Conservation (phyloP, 2,113 vertebrate species). For the Pao palembangensis region DNA sequence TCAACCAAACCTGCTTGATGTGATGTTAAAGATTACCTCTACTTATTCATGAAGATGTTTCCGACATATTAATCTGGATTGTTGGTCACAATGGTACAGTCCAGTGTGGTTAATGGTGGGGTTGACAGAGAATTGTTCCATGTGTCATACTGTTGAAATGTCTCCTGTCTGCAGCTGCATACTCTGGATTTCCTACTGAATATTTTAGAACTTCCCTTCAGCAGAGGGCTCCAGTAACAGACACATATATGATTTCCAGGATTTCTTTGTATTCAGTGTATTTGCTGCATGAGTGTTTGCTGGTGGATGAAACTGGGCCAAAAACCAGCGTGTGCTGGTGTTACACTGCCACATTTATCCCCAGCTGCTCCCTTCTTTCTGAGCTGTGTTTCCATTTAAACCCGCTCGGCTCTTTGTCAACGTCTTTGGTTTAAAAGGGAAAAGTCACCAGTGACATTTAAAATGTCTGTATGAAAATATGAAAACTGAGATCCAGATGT, state of each 20-base stretch:
- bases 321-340: background rate
- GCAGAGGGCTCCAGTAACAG: too few species aligned
- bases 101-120: too few species aligned
- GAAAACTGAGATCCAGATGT: conserved; percentile 51
- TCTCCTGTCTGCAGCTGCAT: too few species aligned
- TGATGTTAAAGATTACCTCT: too few species aligned
- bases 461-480: conserved; percentile 48
- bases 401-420: conserved; percentile 9
- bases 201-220: too few species aligned
- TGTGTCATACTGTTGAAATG: too few species aligned
- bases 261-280: too few species aligned
- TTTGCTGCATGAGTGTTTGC: background rate
- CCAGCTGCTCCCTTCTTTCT: conserved; percentile 2
- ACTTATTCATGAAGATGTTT: conserved; percentile 12
- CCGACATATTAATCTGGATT: conserved; percentile 3
- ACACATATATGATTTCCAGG: too few species aligned
- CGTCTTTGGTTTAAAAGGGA: conserved; percentile 63
- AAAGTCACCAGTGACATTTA: conserved; percentile 45
- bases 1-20: too few species aligned
- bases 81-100: too few species aligned
- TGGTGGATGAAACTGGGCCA: conserved; percentile 1
- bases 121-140: too few species aligned
- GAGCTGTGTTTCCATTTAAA: conserved; percentile 7
- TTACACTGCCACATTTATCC: background rate
- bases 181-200: too few species aligned